phyloP scores from a whole-genome alignment of 2,888 invertebrate genomes.

The Eupithecia exiguata region DNA sequence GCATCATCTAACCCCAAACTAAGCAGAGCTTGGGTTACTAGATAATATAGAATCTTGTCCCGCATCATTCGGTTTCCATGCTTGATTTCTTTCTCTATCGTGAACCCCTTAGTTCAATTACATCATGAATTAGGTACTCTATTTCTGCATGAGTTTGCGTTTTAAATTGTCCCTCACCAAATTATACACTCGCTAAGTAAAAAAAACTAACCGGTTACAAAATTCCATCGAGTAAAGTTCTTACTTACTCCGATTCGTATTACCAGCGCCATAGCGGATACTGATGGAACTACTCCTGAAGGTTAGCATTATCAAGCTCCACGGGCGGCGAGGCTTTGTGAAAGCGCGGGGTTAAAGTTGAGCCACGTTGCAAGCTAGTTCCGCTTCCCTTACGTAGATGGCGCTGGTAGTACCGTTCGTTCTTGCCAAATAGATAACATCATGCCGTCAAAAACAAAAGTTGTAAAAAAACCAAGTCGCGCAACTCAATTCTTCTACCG shows the following conservation, averaged over 20 bases:
- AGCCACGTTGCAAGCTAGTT: slow-evolving; percentile 37
- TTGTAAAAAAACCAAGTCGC: too few relatives aligned
- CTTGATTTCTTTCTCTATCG: too few relatives aligned
- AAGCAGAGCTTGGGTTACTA: not conserved
- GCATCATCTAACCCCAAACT: not conserved
- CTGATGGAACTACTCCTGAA: slow-evolving; percentile 13
- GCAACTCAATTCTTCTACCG: too few relatives aligned
- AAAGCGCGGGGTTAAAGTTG: slow-evolving; percentile 12
- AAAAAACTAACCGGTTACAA: slow-evolving; percentile 7
- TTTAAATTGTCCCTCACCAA: not conserved
- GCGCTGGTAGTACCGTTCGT: slow-evolving; percentile 44
- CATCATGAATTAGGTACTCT: not conserved
- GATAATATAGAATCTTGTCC: not conserved
- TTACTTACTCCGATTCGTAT: too few relatives aligned
- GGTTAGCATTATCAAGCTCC: slow-evolving; percentile 22
- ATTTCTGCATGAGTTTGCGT: slow-evolving; percentile 8
- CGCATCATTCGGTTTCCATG: not conserved
- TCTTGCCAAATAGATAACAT: slow-evolving; percentile 16
- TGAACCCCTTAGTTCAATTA: not conserved
- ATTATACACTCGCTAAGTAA: slow-evolving; percentile 19
- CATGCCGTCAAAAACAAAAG: too few relatives aligned
- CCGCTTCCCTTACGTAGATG: slow-evolving; percentile 54
- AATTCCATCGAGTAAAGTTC: not conserved
- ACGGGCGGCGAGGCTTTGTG: slow-evolving; percentile 6
- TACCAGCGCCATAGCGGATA: slow-evolving; percentile 18